Conservation (phyloP, 2,888 invertebrate genomes). For the Strigamia transsilvanica region DNA sequence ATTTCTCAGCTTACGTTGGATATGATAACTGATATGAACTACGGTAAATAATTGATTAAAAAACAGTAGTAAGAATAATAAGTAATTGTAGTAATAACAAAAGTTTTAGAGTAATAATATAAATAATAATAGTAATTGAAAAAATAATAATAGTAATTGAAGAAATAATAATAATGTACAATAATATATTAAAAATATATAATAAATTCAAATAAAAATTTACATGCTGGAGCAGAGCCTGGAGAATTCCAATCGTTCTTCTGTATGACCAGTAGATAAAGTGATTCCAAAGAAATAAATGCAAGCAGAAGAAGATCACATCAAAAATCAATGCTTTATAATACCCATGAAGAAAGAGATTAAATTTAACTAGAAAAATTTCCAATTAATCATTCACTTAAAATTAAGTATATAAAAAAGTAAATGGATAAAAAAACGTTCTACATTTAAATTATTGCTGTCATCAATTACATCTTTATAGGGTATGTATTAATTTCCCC, state of each 20-base stretch:
- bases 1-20: conserved; percentile 6
- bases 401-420: conserved; percentile 4
- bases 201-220: conserved; percentile 50
- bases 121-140: conserved; percentile 48
- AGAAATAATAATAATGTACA: conserved; percentile 28
- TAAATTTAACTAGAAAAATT: neutral
- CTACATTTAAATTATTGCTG: conserved; percentile 3
- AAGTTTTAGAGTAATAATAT: neutral
- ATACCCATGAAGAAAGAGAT: conserved; percentile 18
- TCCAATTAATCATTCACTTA: conserved; percentile 3
- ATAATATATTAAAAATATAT: conserved; percentile 49
- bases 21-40: conserved; percentile 44
- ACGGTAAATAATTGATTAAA: conserved; percentile 1
- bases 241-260: conserved; percentile 20
- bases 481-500: neutral
- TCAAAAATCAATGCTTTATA: conserved; percentile 5
- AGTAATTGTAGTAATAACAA: conserved; percentile 18
- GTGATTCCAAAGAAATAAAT: conserved; percentile 15
- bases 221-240: conserved; percentile 20
- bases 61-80: conserved; percentile 33
- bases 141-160: conserved; percentile 48
- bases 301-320: conserved; percentile 20
- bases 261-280: conserved; percentile 20
- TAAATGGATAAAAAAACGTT: neutral
- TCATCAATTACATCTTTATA: conserved; percentile 12